phyloP scores from a whole-genome alignment of 2,797 vertebrate genomes.

The Anabacerthia variegaticeps region DNA sequence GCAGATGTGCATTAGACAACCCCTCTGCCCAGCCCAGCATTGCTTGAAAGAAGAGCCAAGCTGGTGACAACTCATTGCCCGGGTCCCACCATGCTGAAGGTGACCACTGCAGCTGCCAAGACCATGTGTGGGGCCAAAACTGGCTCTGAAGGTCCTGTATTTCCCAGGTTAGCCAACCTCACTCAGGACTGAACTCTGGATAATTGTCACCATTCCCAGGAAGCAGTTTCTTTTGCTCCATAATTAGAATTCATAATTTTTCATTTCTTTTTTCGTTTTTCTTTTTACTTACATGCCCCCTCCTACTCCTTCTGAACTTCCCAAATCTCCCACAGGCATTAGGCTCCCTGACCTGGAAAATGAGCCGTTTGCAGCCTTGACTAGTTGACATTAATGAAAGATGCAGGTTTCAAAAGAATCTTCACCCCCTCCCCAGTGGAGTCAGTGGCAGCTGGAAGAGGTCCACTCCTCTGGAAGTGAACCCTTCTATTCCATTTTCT shows the following conservation, averaged over 20 bases:
- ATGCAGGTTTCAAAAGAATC: neutral
- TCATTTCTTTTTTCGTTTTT: neutral
- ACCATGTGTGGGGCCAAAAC: neutral
- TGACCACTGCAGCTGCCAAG: neutral
- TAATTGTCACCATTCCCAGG: neutral
- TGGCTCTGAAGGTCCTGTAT: neutral
- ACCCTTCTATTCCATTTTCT: neutral
- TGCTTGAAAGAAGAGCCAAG: neutral
- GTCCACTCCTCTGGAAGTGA: neutral
- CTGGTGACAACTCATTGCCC: neutral
- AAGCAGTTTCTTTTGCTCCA: neutral
- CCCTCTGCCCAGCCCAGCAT: neutral
- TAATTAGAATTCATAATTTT: accelerated
- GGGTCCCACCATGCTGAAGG: neutral
- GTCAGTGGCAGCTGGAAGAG: neutral
- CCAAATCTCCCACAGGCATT: neutral
- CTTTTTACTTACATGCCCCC: neutral
- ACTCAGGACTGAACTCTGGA: neutral
- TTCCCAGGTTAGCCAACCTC: neutral
- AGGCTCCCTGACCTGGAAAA: constrained; percentile 48
- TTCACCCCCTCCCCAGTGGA: neutral
- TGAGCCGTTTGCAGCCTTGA: neutral
- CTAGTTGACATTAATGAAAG: neutral
- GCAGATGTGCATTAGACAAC: neutral
- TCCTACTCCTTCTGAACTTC: neutral